phyloP scores from a whole-genome alignment of 2,797 vertebrate genomes.

The Bradypodion pumilum region DNA sequence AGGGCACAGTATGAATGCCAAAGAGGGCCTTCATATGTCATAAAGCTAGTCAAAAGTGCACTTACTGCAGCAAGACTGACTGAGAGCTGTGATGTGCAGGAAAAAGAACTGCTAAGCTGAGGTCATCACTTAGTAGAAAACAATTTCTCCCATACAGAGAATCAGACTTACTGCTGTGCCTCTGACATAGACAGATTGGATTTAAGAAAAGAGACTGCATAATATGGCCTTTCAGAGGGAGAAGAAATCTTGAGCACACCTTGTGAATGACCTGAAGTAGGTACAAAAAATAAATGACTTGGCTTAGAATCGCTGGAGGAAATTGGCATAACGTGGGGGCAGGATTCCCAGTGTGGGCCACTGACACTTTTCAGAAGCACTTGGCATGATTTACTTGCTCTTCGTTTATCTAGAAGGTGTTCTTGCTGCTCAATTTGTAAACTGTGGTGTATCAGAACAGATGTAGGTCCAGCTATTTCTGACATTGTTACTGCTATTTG shows the following conservation, averaged over 20 bases:
- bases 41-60: conserved; percentile 78
- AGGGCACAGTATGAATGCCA: conserved; percentile 76
- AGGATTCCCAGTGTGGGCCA: conserved; percentile 46
- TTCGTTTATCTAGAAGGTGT: conserved; percentile 52
- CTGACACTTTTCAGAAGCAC: conserved; percentile 57
- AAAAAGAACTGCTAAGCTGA: conserved; percentile 80
- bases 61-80: conserved; percentile 75
- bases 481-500: neutral
- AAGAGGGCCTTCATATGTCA: conserved; percentile 77
- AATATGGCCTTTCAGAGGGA: conserved; percentile 60
- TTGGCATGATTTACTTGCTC: conserved; percentile 53
- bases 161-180: conserved; percentile 75
- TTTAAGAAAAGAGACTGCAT: conserved; percentile 67
- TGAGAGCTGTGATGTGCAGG: conserved; percentile 79
- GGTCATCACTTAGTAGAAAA: conserved; percentile 82
- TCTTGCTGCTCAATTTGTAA: conserved; percentile 54
- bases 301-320: conserved; percentile 52
- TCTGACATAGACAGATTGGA: conserved; percentile 75
- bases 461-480: conserved; percentile 36
- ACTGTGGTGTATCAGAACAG: conserved; percentile 52
- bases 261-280: conserved; percentile 64
- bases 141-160: conserved; percentile 81
- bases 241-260: conserved; percentile 59
- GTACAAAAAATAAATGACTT: conserved; percentile 58
- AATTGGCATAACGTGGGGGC: conserved; percentile 35